Evolutionary conservation across 2,888 invertebrate species (phyloP).

Genomic region (Leptogaster cylindrica): DNA sequence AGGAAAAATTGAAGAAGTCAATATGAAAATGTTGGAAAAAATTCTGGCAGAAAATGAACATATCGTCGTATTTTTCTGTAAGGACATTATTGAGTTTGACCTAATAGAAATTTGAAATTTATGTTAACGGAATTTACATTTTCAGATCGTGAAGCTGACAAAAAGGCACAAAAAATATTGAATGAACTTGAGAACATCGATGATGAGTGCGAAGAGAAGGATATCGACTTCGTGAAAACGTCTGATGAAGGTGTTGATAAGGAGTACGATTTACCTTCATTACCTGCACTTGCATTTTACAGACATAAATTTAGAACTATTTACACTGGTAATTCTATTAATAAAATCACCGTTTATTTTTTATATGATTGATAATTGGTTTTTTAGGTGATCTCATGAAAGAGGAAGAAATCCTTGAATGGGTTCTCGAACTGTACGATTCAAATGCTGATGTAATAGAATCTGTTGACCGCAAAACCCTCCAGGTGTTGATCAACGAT

Average conservation of each 20-base stretch:
- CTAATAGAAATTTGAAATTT: constrained; percentile 2
- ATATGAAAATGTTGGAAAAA: constrained; percentile 87
- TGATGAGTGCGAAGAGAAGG: constrained; percentile 89
- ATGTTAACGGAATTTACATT: constrained; percentile 41
- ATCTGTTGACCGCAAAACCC: constrained; percentile 86
- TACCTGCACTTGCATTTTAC: constrained; percentile 87
- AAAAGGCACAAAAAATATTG: constrained; percentile 85
- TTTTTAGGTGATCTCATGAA: constrained; percentile 81
- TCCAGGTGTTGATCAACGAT: constrained; percentile 86
- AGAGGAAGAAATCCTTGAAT: constrained; percentile 86
- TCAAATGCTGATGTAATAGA: constrained; percentile 89
- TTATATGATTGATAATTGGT: not conserved
- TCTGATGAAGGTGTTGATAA: constrained; percentile 86
- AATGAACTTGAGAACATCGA: constrained; percentile 91
- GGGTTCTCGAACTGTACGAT: constrained; percentile 85
- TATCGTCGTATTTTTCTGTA: constrained; percentile 92
- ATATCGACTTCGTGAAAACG: constrained; percentile 90
- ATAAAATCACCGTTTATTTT: not conserved
- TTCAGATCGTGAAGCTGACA: constrained; percentile 86
- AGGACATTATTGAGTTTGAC: constrained; percentile 50
- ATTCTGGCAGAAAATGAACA: constrained; percentile 86
- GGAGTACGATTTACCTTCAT: constrained; percentile 81
- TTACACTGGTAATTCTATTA: constrained; percentile 67
- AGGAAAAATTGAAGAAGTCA: constrained; percentile 92
- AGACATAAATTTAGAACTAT: constrained; percentile 87